Base-by-base conservation (phyloP, 1,140 invertebrate genomes). In the Agrypnia vestita region DNA sequence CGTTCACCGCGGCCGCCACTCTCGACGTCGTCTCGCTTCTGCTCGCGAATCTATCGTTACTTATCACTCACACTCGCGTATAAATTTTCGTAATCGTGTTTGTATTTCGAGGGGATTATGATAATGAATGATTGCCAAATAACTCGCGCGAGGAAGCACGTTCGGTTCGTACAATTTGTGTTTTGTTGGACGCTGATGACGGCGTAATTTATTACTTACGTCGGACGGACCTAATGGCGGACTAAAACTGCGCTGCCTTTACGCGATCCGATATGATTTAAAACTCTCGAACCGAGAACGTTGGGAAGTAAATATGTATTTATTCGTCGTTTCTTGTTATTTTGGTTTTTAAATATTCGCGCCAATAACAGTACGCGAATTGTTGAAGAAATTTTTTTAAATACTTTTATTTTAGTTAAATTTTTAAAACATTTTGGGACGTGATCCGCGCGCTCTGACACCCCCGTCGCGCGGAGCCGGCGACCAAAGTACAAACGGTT, bases 41-140 rank as follows among this genome's bases (percentile, higher is more conserved):
- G 11, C 8, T 51, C 8, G 1, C n/a, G 8, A 51, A 13, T 13
- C 8, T 51, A 13, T 51, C 8, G 8, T 51, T 13, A 13, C n/a
- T 51, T 15, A 51, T 15, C 11, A 51, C n/a, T 51, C n/a, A 15
- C 8, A 12, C n/a, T 3, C 49, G 8, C 49, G 3, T 8, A 15
- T 69, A 21, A 7, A 69, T 69, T 69, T 69, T 69, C 64, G 44
- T 19, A 15, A 46, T 51, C 47, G 15, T 49, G 67, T 71, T 71
- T 71, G 17, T 15, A 13, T 71, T 17, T 12, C 19, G 47, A 49
- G n/a, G 9, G 67, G 67, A 71, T 71, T 71, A 71, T 51, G 47
- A 21, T 49, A 71, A 71, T 71, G 67, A 71, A 49, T 25, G 17
- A 71, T 71, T 51, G 67, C 67, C 67, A 71, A 53, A 71, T 71